Evolutionary conservation across 1,140 invertebrate genomes (phyloP).

Genomic region (Battus philenor): DNA sequence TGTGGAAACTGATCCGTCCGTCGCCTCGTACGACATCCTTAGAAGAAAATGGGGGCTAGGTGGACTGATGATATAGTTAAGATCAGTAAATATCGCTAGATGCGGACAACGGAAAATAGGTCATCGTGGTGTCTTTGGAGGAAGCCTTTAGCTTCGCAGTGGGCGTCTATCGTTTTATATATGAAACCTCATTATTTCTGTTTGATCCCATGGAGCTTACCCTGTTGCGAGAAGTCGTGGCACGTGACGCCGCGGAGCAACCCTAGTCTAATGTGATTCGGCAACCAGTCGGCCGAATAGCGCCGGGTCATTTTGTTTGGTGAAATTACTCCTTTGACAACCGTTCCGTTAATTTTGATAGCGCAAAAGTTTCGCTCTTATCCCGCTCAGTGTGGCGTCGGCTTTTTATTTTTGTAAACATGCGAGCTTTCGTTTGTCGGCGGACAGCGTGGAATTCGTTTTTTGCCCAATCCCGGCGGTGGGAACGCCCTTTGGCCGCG

Average conservation of each 20-base stretch:
- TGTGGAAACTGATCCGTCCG: too few relatives aligned
- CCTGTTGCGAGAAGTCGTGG: too few relatives aligned
- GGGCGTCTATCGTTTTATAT: too few relatives aligned
- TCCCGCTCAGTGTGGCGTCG: slow-evolving; percentile 5
- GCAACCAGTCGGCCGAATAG: not conserved
- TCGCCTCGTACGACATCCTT: too few relatives aligned
- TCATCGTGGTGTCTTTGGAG: too few relatives aligned
- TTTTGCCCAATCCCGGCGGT: not conserved
- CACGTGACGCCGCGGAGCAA: not conserved
- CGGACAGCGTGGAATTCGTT: not conserved
- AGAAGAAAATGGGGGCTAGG: too few relatives aligned
- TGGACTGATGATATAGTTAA: too few relatives aligned
- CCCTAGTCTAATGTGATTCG: slow-evolving; percentile 8
- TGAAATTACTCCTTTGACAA: slow-evolving; percentile 15
- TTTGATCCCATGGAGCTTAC: not conserved
- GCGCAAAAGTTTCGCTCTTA: slow-evolving; percentile 12
- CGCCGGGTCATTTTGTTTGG: slow-evolving; percentile 13
- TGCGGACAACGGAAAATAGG: too few relatives aligned
- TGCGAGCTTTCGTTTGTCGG: not conserved
- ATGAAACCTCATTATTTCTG: too few relatives aligned
- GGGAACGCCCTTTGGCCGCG: slow-evolving; percentile 5
- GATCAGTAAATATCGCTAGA: too few relatives aligned
- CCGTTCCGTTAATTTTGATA: slow-evolving; percentile 13
- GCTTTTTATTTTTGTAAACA: slow-evolving; percentile 8
- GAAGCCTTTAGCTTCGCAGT: too few relatives aligned